Conservation (phyloP, 2,797 vertebrate species). For the Manis javanica region DNA sequence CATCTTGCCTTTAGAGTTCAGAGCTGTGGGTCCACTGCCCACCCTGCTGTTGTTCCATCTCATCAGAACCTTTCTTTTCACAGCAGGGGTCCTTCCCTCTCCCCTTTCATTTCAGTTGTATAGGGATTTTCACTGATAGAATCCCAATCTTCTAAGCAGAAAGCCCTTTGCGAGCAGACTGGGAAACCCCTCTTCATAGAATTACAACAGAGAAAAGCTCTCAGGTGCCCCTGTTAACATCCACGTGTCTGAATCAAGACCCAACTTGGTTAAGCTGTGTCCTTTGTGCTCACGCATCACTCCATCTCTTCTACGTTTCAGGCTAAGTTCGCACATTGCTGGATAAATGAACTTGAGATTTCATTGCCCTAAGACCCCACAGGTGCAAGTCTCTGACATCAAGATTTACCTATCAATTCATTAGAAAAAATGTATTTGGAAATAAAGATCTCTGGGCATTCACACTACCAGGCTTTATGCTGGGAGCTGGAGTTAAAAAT, state of each 20-base stretch:
- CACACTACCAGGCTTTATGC: not conserved
- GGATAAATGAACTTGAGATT: not conserved
- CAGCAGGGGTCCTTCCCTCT: not conserved
- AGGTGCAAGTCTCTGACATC: not conserved
- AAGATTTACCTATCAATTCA: not conserved
- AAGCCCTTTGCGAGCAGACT: not conserved
- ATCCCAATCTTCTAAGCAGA: not conserved
- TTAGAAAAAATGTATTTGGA: not conserved
- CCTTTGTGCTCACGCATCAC: accelerated
- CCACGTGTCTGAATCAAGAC: not conserved
- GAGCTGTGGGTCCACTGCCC: not conserved
- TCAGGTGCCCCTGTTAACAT: not conserved
- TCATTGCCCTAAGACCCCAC: not conserved
- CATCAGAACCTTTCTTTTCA: not conserved
- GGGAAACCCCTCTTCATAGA: not conserved
- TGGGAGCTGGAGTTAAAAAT: not conserved
- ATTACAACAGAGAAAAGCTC: not conserved
- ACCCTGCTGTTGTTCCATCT: not conserved
- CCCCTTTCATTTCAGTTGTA: not conserved
- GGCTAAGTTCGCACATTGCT: not conserved
- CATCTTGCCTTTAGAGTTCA: not conserved
- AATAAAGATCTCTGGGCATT: not conserved
- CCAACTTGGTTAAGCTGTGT: not conserved
- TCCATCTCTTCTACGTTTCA: accelerated
- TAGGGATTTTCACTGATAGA: not conserved